Evolutionary conservation across 2,797 vertebrate species (phyloP).

Genomic region (Ptychadena robeensis): DNA sequence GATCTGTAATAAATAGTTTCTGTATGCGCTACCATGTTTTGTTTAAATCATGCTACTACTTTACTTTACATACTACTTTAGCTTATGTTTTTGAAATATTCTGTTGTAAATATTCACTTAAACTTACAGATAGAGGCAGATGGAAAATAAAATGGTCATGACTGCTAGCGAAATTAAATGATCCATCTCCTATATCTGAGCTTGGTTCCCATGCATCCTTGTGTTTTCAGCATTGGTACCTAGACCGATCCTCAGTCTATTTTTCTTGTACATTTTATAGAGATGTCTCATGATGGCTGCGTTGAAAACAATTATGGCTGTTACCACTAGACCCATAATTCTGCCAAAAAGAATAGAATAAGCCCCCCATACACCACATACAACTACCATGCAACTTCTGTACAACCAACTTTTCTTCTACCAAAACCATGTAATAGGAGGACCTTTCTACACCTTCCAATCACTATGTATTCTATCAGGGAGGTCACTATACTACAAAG

Average conservation of each 20-base stretch:
- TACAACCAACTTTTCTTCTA: no score
- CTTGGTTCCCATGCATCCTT: conserved; percentile 4
- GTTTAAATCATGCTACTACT: no score
- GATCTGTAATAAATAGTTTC: no score
- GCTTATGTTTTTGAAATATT: background rate
- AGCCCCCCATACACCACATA: no score
- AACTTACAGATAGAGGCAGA: conserved; percentile 92
- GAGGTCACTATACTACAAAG: no score
- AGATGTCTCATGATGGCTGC: conserved; percentile 74
- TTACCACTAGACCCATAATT: conserved; percentile 71
- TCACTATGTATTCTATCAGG: no score
- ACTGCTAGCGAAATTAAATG: conserved; percentile 86
- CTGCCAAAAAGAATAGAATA: conserved; percentile 76
- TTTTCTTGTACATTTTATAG: conserved; percentile 67
- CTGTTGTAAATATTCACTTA: background rate
- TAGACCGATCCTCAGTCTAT: conserved; percentile 49
- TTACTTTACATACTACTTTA: no score
- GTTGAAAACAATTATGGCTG: conserved; percentile 74
- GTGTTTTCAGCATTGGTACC: background rate
- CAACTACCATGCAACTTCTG: no score
- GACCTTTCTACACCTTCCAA: no score
- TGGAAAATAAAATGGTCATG: conserved; percentile 89
- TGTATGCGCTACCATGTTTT: no score
- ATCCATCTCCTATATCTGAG: conserved; percentile 77
- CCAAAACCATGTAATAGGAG: no score